A percentile compares a stretch with the other conserved stretches of the same genome.
phyloP scores from a whole-genome alignment of 2,797 vertebrate genomes.

The Apogon hyalosoma region DNA sequence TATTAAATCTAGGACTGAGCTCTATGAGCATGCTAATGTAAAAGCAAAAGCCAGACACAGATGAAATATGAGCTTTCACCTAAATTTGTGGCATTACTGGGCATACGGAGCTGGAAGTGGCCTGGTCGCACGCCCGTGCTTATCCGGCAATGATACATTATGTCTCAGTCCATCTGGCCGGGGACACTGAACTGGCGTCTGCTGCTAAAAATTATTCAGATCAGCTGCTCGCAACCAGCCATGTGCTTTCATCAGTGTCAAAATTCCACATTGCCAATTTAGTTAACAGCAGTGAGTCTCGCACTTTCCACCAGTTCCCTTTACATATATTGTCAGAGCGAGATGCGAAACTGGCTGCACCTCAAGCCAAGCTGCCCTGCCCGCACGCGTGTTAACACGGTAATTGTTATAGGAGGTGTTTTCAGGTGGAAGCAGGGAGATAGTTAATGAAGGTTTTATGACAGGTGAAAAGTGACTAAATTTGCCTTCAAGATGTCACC shows the following conservation, averaged over 20 bases:
- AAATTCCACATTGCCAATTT: conserved; percentile 2
- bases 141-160: conserved; percentile 58
- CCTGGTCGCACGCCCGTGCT: conserved; percentile 48
- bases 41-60: conserved; percentile 29
- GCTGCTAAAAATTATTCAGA: conserved; percentile 63
- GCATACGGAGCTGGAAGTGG: conserved; percentile 27
- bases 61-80: conserved; percentile 52
- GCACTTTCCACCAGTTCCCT: neutral
- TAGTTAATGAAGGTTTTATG: conserved; percentile 24
- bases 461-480: conserved; percentile 21
- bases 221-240: conserved; percentile 59
- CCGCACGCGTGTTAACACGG: conserved; percentile 5
- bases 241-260: conserved; percentile 18
- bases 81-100: conserved; percentile 47
- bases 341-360: neutral
- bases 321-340: neutral
- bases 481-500: conserved; percentile 8
- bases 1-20: conserved; percentile 30
- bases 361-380: neutral
- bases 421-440: conserved; percentile 2
- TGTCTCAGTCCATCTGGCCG: conserved; percentile 74
- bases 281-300: conserved; percentile 6
- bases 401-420: conserved; percentile 13
- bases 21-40: conserved; percentile 54
- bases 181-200: conserved; percentile 47